Evolutionary conservation across 1,140 invertebrate genomes (phyloP).

Genomic region (Lepidurus apus): DNA sequence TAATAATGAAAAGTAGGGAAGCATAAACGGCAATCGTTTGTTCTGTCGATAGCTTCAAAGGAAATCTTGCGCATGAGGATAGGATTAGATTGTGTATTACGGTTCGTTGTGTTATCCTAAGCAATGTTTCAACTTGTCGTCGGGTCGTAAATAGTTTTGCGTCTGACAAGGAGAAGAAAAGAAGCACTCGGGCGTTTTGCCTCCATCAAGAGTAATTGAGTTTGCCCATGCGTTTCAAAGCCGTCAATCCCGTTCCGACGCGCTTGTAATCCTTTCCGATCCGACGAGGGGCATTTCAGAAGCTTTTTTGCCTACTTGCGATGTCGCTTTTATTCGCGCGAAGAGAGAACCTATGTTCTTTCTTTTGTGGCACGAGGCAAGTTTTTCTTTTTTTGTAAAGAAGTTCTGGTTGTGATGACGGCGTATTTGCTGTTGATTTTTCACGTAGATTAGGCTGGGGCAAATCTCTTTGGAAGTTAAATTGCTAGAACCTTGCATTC

Average conservation of each 20-base stretch:
- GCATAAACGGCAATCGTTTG: no score
- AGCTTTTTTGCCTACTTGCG: not conserved
- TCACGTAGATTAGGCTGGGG: no score
- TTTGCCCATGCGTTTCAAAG: slow-evolving; percentile 15
- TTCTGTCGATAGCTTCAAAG: no score
- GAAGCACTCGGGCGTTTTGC: not conserved
- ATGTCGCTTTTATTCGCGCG: slow-evolving; percentile 11
- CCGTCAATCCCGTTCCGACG: slow-evolving; percentile 1
- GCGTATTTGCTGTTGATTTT: not conserved
- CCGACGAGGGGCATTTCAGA: not conserved
- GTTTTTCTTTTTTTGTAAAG: not conserved
- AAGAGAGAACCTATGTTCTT: not conserved
- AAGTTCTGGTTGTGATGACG: slow-evolving; percentile 2
- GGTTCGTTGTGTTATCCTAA: no score
- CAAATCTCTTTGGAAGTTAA: no score
- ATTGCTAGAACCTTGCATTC: no score
- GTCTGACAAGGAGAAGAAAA: not conserved
- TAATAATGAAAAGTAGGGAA: no score
- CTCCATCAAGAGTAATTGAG: slow-evolving; percentile 4
- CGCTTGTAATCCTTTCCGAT: slow-evolving; percentile 3
- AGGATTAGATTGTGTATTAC: no score
- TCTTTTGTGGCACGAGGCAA: not conserved
- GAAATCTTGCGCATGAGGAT: no score
- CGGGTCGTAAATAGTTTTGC: not conserved
- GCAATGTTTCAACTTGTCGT: no score